phyloP scores from a whole-genome alignment of 2,888 invertebrate species.

The Agriopis leucophaearia region DNA sequence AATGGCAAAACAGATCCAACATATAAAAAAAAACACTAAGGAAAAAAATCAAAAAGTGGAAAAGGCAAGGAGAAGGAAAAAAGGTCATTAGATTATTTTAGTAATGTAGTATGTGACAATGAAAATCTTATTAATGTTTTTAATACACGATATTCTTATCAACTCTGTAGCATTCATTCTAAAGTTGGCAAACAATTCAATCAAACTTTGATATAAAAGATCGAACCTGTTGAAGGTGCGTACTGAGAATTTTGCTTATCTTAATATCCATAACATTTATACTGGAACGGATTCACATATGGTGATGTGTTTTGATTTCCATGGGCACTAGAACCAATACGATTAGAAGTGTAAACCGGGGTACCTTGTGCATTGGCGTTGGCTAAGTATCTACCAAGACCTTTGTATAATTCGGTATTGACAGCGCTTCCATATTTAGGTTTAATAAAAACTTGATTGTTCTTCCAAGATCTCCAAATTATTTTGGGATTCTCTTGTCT shows the following conservation, averaged over 20 bases:
- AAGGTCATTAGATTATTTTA: too few relatives aligned
- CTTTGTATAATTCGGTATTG: constrained; percentile 8
- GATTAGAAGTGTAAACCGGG: constrained; percentile 9
- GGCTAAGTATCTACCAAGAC: constrained; percentile 7
- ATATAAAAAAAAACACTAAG: too few relatives aligned
- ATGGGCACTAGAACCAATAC: constrained; percentile 11
- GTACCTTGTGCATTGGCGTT: constrained; percentile 3
- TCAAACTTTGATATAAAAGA: not conserved
- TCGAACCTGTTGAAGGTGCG: not conserved
- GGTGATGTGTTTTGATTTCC: constrained; percentile 30
- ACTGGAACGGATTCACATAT: constrained; percentile 16
- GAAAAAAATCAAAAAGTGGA: too few relatives aligned
- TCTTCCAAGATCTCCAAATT: constrained; percentile 48
- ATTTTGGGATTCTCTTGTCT: constrained; percentile 19
- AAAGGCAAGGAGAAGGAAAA: too few relatives aligned
- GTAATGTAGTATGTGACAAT: too few relatives aligned
- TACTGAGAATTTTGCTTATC: constrained; percentile 12
- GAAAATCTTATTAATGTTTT: too few relatives aligned
- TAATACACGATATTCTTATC: too few relatives aligned
- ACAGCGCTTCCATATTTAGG: constrained; percentile 1
- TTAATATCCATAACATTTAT: constrained; percentile 25
- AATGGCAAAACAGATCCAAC: too few relatives aligned
- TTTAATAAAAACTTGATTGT: constrained; percentile 35
- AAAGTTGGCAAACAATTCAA: too few relatives aligned
- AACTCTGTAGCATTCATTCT: too few relatives aligned